Evolutionary conservation across 2,888 invertebrate genomes (phyloP), one percentile per base, ranked within the genome.

Genomic region (Acanthopleura granulata): DNA sequence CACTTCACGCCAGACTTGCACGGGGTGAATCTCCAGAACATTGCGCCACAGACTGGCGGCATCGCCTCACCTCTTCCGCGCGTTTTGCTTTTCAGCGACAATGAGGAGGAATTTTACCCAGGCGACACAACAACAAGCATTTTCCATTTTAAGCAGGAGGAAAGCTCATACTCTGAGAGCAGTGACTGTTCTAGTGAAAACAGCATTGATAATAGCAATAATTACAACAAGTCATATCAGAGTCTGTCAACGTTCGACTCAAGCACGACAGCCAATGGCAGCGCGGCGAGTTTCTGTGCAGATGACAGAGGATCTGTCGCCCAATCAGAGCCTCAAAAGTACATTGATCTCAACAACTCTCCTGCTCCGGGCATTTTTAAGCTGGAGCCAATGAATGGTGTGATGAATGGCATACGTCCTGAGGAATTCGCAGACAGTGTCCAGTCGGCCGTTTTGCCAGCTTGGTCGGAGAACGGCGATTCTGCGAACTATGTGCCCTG

Each of bases 361-460:
- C 93, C 93, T 91, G 92, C 89, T 86, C 77, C 92, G 61, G 25
- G 29, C 18, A 74, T 78, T 87, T 94, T 92, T 91, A 94, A 95
- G 91, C 91, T 95, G 83, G 95, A 95, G 87, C 93, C 94, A 0
- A 94, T 94, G 85, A 93, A 94, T 11, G 94, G 93, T 80, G 90
- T 94, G 75, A 89, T 94, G 70, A 86, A 81, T 66, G 25, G 25
- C 22, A 27, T 27, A 6, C 66, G 66, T 16, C 66, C 66, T 66
- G 66, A 1, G 6, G 22, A 16, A 3, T 22, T 66, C 25, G 22
- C 66, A 22, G 16, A 18, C 4, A 16, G 16, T 22, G 25, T 27
- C 18, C 57, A 57, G 57, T n/a, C 57, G 12, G n/a, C 18, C 6
- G 22, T 22, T 57, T 22, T 57, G 22, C 66, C 66, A 15, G 25